A percentile compares a stretch with the other conserved stretches of the same genome.
Evolutionary conservation across 1,140 invertebrate genomes (phyloP).

Genomic region (Pachypeltis micranthus): DNA sequence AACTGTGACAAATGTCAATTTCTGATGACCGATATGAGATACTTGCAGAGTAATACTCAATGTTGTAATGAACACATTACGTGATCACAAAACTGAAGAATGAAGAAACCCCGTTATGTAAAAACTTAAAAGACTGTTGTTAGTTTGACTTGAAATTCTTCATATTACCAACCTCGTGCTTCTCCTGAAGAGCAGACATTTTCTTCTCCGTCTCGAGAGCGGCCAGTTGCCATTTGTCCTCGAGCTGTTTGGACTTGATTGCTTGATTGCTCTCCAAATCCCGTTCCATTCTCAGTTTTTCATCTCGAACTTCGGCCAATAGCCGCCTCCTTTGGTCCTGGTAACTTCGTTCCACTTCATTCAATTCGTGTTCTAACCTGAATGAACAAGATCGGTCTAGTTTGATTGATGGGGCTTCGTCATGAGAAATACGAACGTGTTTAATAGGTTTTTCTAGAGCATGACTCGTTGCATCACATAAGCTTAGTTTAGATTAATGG

Average conservation of each 20-base stretch:
- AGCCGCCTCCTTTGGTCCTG: constrained; percentile 41
- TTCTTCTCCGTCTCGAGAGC: constrained; percentile 11
- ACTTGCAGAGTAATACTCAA: too few relatives aligned
- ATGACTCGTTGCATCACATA: too few relatives aligned
- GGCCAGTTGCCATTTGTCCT: constrained; percentile 21
- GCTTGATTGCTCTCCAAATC: constrained; percentile 23
- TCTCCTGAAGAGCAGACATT: constrained; percentile 16
- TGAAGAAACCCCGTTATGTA: too few relatives aligned
- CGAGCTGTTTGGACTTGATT: constrained; percentile 23
- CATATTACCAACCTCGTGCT: constrained; percentile 25
- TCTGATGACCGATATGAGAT: too few relatives aligned
- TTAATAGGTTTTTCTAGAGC: constrained; percentile 1
- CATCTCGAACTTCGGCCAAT: constrained; percentile 39
- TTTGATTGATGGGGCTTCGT: too few relatives aligned
- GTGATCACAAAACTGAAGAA: too few relatives aligned
- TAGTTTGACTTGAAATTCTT: too few relatives aligned
- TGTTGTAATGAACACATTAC: too few relatives aligned
- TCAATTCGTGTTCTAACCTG: constrained; percentile 43
- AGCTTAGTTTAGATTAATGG: constrained; percentile 4
- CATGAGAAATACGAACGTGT: too few relatives aligned
- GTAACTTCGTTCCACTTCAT: constrained; percentile 40
- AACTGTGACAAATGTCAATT: too few relatives aligned
- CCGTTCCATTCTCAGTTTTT: constrained; percentile 36
- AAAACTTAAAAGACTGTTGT: too few relatives aligned
- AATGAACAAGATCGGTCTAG: too few relatives aligned